phyloP scores from a whole-genome alignment of 2,888 invertebrate genomes.

The Amiota mariae region DNA sequence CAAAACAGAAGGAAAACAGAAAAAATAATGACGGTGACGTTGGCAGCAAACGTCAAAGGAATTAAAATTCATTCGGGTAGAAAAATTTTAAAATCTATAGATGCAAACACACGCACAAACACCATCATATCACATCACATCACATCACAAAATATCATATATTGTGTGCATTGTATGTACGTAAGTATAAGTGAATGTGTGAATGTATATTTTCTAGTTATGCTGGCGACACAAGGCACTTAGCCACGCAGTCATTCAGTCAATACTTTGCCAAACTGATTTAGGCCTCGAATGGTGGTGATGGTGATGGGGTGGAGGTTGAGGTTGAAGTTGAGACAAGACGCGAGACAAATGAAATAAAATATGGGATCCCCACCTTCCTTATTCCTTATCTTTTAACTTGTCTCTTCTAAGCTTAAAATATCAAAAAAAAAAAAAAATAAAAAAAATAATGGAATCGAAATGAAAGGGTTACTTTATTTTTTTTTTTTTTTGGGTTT shows the following conservation, averaged over 20 bases:
- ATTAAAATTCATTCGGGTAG: slow-evolving; percentile 73
- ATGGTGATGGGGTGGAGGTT: too few species aligned
- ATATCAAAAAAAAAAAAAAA: background rate
- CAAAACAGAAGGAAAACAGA: background rate
- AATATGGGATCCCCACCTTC: too few species aligned
- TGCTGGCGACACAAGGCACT: background rate
- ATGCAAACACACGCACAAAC: background rate
- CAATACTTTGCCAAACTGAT: too few species aligned
- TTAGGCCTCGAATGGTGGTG: too few species aligned
- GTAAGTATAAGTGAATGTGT: background rate
- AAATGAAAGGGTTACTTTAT: slow-evolving; percentile 6
- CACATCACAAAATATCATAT: background rate
- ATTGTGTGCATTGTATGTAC: background rate
- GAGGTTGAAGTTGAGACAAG: too few species aligned
- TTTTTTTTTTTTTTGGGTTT: slow-evolving; percentile 1
- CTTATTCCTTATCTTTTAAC: background rate
- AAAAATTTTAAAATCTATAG: slow-evolving; percentile 72
- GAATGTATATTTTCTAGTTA: background rate
- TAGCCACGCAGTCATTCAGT: background rate
- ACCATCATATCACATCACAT: background rate
- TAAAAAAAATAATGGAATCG: background rate
- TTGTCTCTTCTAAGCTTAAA: background rate
- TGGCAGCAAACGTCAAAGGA: slow-evolving; percentile 70
- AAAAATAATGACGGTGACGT: background rate
- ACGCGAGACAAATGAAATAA: too few species aligned